Percentiles rank a stretch among this genome's conserved stretches.
phyloP scores from a whole-genome alignment of 37 sponge, comb jelly and placozoan genomes.

The Dysidea cf. avara region DNA sequence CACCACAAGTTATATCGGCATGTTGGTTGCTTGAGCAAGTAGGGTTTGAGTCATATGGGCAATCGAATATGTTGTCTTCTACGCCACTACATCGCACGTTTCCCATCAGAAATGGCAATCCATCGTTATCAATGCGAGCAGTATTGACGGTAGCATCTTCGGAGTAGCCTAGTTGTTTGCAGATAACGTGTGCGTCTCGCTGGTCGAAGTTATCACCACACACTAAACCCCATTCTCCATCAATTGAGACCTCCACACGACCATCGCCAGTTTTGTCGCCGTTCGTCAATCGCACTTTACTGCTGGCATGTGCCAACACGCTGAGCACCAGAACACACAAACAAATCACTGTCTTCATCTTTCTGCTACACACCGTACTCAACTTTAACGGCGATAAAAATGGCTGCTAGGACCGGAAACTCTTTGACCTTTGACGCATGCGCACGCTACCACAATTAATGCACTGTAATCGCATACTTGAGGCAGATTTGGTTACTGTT shows the following conservation, averaged over 20 bases:
- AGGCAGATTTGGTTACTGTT: no score
- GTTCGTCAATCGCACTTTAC: constrained; percentile 8
- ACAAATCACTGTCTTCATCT: neutral
- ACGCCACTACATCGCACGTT: constrained; percentile 17
- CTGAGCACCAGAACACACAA: neutral
- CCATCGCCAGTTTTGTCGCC: constrained; percentile 6
- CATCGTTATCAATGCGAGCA: neutral
- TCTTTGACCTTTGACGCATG: no score
- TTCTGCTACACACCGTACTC: no score
- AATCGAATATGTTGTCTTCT: constrained; percentile 6
- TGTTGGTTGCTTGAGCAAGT: neutral
- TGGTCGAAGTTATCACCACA: constrained; percentile 24
- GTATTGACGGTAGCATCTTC: neutral
- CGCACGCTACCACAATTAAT: no score
- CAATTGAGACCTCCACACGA: constrained; percentile 16
- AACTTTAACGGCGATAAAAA: no score
- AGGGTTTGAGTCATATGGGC: neutral
- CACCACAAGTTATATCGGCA: constrained; percentile 11
- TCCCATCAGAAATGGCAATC: constrained; percentile 2
- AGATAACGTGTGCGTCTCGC: constrained; percentile 35
- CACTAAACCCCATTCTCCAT: constrained; percentile 24
- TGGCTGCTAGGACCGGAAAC: no score
- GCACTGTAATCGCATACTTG: no score
- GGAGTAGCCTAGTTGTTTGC: neutral
- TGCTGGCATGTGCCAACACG: neutral